phyloP scores from a whole-genome alignment of 2,797 vertebrate species.

The Platalea minor region DNA sequence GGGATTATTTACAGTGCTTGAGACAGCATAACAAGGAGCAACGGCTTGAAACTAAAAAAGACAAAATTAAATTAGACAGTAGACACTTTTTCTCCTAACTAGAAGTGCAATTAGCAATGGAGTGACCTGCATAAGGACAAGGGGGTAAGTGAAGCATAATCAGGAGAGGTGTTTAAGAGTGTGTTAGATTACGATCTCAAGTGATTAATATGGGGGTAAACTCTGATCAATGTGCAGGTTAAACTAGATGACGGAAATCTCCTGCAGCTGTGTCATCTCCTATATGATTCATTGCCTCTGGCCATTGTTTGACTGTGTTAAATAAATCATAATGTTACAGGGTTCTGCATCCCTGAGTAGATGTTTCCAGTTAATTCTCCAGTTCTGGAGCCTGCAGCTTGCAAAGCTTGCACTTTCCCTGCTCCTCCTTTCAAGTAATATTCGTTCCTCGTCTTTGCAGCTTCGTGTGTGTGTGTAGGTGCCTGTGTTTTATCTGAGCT shows the following conservation, averaged over 20 bases:
- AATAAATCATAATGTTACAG: constrained; percentile 41
- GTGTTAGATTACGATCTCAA: constrained; percentile 25
- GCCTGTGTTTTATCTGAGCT: not conserved
- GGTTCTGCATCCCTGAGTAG: constrained; percentile 11
- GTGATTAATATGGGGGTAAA: constrained; percentile 55
- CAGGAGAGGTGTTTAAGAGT: constrained; percentile 44
- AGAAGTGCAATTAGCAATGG: constrained; percentile 55
- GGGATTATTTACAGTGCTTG: constrained; percentile 75
- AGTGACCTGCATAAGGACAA: constrained; percentile 60
- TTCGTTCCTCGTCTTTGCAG: fast-evolving
- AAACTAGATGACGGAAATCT: constrained; percentile 20
- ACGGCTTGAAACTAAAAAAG: constrained; percentile 71
- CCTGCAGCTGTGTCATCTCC: constrained; percentile 32
- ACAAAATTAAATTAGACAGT: constrained; percentile 66
- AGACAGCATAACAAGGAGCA: constrained; percentile 74
- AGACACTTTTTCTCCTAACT: constrained; percentile 61
- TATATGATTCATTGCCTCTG: not conserved
- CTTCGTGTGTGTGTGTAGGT: not conserved
- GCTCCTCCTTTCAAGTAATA: not conserved
- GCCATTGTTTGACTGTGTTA: constrained; percentile 12
- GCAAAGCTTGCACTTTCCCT: not conserved
- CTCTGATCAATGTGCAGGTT: constrained; percentile 47
- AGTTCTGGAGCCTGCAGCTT: not conserved
- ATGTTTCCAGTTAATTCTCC: constrained; percentile 49
- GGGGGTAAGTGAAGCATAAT: constrained; percentile 65